Evolutionary conservation across 2,888 invertebrate species (phyloP), one percentile per base, ranked within the genome.

Genomic region (Lasioglossum pauxillum): DNA sequence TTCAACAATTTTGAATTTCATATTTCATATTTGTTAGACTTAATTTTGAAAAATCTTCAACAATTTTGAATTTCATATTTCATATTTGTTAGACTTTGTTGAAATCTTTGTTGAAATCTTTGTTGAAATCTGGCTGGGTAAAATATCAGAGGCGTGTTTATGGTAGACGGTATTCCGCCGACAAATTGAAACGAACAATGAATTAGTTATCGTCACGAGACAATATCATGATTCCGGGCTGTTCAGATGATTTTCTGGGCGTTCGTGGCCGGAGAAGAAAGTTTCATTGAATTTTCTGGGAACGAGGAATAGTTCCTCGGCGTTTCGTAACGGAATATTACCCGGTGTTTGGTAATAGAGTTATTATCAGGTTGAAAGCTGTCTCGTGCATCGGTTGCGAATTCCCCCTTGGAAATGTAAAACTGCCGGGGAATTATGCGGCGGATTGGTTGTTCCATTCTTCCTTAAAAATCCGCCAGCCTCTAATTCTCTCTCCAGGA

Each of bases 311-410:
- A 78, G 69, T 38, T 46, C 23, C 31, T 31, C 44, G 44, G 64
- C 44, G 76, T 84, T 81, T 84, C 76, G 67, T 80, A 69, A 83
- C 73, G 12, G 67, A 77, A n/a, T 46, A 84, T 81, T 77, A 67
- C 67, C 44, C 16, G 44, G 57, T 23, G 73, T 46, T 71, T 82
- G 82, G 84, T 78, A 82, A 84, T 82, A 75, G 82, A 82, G 69
- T 78, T 84, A 82, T 78, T 82, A 82, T 84, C 84, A 77, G 67
- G 69, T 69, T 84, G 77, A 82, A 82, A 81, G 82, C 77, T 69
- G 77, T 71, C 82, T 60, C 77, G 82, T 74, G 57, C 76, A 84
- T 82, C 60, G 73, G 60, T 71, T 60, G 71, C 71, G 67, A 38
- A 78, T 82, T 82, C 69, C 57, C 74, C 76, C 53, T 53, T 77